Conservation (phyloP, 2,113 vertebrate species). For the Sceloporus tristichus region DNA sequence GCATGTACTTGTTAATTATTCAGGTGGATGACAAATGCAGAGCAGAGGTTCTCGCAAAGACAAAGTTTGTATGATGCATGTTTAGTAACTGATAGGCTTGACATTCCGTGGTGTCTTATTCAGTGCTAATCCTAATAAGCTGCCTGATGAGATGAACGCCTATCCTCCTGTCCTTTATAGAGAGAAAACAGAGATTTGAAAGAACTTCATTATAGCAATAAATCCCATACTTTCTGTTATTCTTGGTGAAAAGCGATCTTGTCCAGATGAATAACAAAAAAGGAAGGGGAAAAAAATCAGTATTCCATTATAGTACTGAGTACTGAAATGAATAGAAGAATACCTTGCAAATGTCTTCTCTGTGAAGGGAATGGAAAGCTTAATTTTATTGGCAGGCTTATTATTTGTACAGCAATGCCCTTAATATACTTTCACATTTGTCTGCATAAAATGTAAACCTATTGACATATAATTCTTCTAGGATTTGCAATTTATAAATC, state of each 20-base stretch:
- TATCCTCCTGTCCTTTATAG: constrained; percentile 79
- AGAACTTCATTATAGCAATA: constrained; percentile 82
- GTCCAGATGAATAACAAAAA: constrained; percentile 70
- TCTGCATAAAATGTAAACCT: constrained; percentile 14
- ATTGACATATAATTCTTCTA: background rate
- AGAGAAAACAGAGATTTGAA: constrained; percentile 79
- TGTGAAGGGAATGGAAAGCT: constrained; percentile 43
- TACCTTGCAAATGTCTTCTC: constrained; percentile 33
- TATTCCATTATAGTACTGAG: constrained; percentile 41
- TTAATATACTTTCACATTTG: constrained; percentile 36
- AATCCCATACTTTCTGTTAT: constrained; percentile 77
- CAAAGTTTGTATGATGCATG: constrained; percentile 86
- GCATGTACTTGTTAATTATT: constrained; percentile 91
- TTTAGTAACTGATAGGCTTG: constrained; percentile 86
- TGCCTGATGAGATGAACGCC: constrained; percentile 81
- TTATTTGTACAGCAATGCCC: constrained; percentile 40
- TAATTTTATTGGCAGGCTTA: constrained; percentile 35
- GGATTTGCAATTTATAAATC: constrained; percentile 13
- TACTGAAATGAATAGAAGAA: constrained; percentile 59
- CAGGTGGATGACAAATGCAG: constrained; percentile 89
- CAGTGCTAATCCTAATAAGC: constrained; percentile 86
- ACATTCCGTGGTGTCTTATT: constrained; percentile 84
- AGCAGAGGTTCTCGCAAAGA: constrained; percentile 87
- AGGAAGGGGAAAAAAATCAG: constrained; percentile 43
- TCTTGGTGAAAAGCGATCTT: constrained; percentile 74